These are phyloP conservation scores for Nomada lathburiana DNA, from an alignment of 2,888 invertebrate species.

Conservation along the genomic window DNA sequence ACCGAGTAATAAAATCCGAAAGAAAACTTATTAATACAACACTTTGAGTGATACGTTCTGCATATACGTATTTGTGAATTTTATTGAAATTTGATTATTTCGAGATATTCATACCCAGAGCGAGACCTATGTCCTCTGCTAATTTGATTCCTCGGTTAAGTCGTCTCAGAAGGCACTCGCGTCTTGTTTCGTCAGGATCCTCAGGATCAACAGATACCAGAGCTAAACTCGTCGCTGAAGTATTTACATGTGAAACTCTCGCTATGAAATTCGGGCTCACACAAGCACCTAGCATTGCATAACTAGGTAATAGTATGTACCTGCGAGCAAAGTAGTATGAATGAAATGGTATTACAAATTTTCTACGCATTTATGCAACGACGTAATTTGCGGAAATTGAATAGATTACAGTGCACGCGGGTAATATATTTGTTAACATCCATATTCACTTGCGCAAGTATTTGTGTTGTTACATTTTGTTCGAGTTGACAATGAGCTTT, in stretches of 20 bases:
- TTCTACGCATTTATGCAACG: too few species aligned
- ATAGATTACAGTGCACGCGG: too few species aligned
- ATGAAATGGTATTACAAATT: not conserved
- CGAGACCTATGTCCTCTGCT: slow-evolving; percentile 82
- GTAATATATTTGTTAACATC: too few species aligned
- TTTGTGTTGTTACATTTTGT: too few species aligned
- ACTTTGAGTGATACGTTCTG: too few species aligned
- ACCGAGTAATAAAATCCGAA: too few species aligned
- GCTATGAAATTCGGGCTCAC: slow-evolving; percentile 78
- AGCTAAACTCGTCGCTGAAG: slow-evolving; percentile 79
- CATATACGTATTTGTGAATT: too few species aligned
- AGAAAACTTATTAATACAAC: too few species aligned
- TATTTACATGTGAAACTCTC: slow-evolving; percentile 78
- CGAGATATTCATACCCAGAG: slow-evolving; percentile 73
- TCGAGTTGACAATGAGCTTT: too few species aligned
- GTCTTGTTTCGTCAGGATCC: slow-evolving; percentile 81
- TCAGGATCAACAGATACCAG: slow-evolving; percentile 80
- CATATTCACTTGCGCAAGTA: too few species aligned
- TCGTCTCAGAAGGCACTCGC: slow-evolving; percentile 80
- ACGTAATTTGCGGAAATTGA: too few species aligned
- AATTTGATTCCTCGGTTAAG: slow-evolving; percentile 80
- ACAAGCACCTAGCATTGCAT: slow-evolving; percentile 78
- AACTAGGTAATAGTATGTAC: slow-evolving; percentile 80
- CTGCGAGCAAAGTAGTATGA: slow-evolving; percentile 44
- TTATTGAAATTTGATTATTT: not conserved